Conservation (phyloP, 2,797 vertebrate genomes). For the Lepus townsendii region DNA sequence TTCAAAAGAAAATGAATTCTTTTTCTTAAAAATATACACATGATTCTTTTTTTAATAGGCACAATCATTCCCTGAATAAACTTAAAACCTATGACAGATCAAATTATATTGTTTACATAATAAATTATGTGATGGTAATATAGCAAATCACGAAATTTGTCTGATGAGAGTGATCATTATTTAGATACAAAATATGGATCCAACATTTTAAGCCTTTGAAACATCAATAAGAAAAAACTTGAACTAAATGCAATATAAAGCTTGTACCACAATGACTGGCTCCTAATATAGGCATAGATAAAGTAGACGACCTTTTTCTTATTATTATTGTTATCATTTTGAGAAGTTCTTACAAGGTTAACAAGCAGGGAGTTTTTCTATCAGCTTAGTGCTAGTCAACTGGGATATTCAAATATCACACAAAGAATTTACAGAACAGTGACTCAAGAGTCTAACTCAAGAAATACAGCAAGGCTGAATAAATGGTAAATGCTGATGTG, state of each 20-base stretch:
- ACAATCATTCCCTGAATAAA: constrained; percentile 47
- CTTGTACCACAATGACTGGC: background rate
- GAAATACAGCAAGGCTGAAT: background rate
- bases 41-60: background rate
- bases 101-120: constrained; percentile 21
- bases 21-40: constrained; percentile 42
- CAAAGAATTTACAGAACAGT: constrained; percentile 9
- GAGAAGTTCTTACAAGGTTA: background rate
- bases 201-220: constrained; percentile 25
- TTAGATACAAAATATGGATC: constrained; percentile 1
- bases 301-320: background rate
- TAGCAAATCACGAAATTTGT: constrained; percentile 19
- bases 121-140: background rate
- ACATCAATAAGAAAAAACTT: background rate
- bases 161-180: constrained; percentile 46
- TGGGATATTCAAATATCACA: background rate
- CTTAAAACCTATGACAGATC: constrained; percentile 40
- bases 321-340: background rate
- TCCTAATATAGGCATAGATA: background rate
- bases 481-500: background rate
- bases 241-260: constrained; percentile 22
- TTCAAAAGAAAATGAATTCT: background rate
- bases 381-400: background rate
- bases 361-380: background rate
- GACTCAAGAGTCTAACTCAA: constrained; percentile 13